Conservation (phyloP, 2,888 invertebrate genomes). For the Pseudococcus jackbeardsleyi region DNA sequence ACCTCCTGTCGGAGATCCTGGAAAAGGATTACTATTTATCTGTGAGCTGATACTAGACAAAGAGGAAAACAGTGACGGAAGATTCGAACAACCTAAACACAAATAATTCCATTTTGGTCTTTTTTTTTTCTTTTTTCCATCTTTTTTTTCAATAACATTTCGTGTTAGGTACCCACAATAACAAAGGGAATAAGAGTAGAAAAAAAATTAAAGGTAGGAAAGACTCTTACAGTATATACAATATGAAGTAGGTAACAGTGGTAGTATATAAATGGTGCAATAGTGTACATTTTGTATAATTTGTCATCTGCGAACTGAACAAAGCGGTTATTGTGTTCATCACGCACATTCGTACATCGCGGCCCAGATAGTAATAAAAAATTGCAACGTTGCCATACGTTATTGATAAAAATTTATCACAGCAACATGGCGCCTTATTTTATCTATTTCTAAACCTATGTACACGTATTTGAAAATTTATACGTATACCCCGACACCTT, state of each 20-base stretch:
- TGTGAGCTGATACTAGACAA: constrained; percentile 64
- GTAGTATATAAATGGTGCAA: constrained; percentile 21
- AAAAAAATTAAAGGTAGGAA: not conserved
- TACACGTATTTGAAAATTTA: not conserved
- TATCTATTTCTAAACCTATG: not conserved
- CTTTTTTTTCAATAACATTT: not conserved
- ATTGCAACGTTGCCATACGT: not conserved
- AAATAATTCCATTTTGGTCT: constrained; percentile 51
- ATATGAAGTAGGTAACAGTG: not conserved
- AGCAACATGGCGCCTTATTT: not conserved
- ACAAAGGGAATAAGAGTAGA: not conserved
- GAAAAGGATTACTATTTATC: constrained; percentile 62
- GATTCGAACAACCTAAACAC: constrained; percentile 65
- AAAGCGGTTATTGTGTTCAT: constrained; percentile 45
- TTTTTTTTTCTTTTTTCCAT: not conserved
- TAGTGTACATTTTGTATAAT: constrained; percentile 31
- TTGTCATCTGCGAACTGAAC: constrained; percentile 48
- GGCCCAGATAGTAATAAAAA: not conserved
- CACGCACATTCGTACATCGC: constrained; percentile 21
- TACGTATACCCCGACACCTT: not conserved
- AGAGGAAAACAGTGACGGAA: constrained; percentile 63
- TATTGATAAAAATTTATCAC: not conserved
- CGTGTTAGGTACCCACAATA: constrained; percentile 24
- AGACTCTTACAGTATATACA: not conserved
- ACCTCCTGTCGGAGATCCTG: constrained; percentile 62